Conservation (phyloP, 2,113 vertebrate species). For the Camelus dromedarius region DNA sequence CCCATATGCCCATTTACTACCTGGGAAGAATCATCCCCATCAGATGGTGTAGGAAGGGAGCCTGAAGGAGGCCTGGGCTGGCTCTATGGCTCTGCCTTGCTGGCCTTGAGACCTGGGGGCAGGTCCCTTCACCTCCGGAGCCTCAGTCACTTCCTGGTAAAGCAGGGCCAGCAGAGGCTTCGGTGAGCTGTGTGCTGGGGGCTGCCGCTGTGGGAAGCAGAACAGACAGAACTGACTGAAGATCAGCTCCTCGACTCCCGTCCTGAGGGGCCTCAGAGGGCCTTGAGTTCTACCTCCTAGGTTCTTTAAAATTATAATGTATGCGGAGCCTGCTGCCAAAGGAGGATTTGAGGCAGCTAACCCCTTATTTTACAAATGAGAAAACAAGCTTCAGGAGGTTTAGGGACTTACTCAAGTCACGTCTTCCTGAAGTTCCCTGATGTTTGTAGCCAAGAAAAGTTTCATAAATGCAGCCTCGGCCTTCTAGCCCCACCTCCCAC, state of each 20-base stretch:
- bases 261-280: background rate
- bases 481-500: background rate
- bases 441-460: background rate
- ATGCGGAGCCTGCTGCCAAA: background rate
- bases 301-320: conserved; percentile 63
- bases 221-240: rapidly evolving
- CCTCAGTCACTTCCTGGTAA: background rate
- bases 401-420: conserved; percentile 40
- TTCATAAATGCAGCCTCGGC: background rate
- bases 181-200: rapidly evolving
- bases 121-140: background rate
- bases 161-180: background rate
- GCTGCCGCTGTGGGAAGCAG: background rate
- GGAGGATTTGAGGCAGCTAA: conserved; percentile 58
- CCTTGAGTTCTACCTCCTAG: background rate
- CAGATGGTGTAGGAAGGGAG: no score
- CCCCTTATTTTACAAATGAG: conserved; percentile 71
- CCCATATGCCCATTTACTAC: background rate
- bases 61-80: background rate
- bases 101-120: background rate
- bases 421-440: conserved; percentile 2
- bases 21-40: background rate
- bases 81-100: no score
- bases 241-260: background rate
- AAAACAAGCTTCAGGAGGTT: conserved; percentile 50